Percentiles rank a stretch among this genome's conserved stretches.
Conservation (phyloP, 2,113 vertebrate genomes). For the Globicephala melas region DNA sequence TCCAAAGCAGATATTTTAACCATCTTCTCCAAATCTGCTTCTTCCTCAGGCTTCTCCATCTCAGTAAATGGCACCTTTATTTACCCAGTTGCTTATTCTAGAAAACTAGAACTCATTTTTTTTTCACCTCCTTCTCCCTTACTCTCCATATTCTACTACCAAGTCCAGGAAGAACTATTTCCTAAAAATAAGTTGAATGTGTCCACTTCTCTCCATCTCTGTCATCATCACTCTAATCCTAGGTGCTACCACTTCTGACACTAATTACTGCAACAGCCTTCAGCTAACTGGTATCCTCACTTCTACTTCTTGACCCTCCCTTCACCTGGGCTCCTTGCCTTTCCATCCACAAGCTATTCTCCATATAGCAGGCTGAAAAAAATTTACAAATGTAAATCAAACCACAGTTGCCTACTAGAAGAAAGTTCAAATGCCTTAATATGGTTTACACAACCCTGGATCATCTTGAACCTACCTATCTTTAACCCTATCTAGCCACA, state of each 20-base stretch:
- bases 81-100: background rate
- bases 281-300: background rate
- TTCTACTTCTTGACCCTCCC: background rate
- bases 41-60: background rate
- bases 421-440: background rate
- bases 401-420: background rate
- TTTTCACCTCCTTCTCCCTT: background rate
- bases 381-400: conserved; percentile 1
- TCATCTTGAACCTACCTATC: background rate
- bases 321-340: background rate
- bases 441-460: background rate
- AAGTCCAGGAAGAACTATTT: background rate
- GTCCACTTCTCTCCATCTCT: background rate
- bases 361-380: background rate
- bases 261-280: background rate
- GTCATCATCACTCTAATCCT: background rate
- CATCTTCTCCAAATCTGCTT: background rate
- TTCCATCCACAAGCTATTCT: background rate
- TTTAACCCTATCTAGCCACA: background rate
- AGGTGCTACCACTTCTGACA: background rate
- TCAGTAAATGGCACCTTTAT: background rate
- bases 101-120: background rate
- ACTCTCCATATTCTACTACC: background rate
- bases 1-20: background rate
- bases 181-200: background rate